A percentile compares a stretch with the other conserved stretches of the same genome.
phyloP scores from a whole-genome alignment of 2,113 vertebrate genomes.

The Istiophorus platypterus region DNA sequence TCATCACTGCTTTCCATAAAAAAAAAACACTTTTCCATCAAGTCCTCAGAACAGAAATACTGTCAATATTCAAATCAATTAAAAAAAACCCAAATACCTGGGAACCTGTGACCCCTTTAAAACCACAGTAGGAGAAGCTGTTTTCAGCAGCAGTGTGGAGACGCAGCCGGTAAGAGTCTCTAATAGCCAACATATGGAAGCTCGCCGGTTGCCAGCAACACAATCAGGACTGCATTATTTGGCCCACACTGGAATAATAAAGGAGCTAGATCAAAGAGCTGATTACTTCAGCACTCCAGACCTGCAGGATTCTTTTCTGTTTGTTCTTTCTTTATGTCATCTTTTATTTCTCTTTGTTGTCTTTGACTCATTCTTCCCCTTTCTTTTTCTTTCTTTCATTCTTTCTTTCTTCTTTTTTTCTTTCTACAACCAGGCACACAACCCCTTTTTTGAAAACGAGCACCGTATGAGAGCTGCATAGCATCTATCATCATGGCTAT shows the following conservation, averaged over 20 bases:
- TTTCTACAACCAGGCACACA: slow-evolving; percentile 16
- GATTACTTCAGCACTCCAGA: slow-evolving; percentile 78
- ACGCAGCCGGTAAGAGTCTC: slow-evolving; percentile 56
- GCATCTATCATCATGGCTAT: slow-evolving; percentile 26
- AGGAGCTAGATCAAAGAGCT: slow-evolving; percentile 83
- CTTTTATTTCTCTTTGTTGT: slow-evolving; percentile 68
- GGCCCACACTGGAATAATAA: slow-evolving; percentile 84
- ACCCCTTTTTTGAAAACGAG: slow-evolving; percentile 4
- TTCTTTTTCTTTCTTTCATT: slow-evolving; percentile 3
- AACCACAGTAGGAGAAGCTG: slow-evolving; percentile 28
- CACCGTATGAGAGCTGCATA: slow-evolving; percentile 31
- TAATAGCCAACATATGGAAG: slow-evolving; percentile 86
- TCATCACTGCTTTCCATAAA: background rate
- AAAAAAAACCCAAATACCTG: background rate
- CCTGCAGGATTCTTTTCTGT: slow-evolving; percentile 64
- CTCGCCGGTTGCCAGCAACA: slow-evolving; percentile 75
- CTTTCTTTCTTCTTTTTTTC: background rate
- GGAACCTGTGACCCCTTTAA: slow-evolving; percentile 16
- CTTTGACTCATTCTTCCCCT: slow-evolving; percentile 36
- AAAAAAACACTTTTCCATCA: too few relatives aligned
- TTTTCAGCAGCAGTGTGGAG: slow-evolving; percentile 47
- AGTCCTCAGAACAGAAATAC: background rate
- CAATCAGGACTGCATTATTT: slow-evolving; percentile 83
- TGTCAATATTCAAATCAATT: background rate
- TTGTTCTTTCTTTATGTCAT: slow-evolving; percentile 68